Base-by-base conservation (phyloP, 1,140 invertebrate genomes). In the Drosophila repletoides region DNA sequence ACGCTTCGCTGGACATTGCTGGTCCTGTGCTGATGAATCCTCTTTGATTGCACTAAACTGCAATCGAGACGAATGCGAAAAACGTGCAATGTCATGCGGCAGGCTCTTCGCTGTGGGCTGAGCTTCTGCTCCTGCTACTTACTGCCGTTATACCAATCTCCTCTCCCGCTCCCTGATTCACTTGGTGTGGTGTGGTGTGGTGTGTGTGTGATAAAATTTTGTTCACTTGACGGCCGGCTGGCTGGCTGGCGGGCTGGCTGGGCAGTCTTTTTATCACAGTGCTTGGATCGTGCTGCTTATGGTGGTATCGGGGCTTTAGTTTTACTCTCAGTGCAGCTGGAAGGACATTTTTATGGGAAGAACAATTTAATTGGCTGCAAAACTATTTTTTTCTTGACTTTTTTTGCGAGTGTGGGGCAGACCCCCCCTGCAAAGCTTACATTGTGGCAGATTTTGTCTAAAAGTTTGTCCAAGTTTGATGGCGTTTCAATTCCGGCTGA, bases 1-100 rank as follows among this genome's bases (percentile, higher is more conserved):
- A 84, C 80, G 80, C 80, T 84, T 86, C 80, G 80, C 80, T 76
- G 80, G 80, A 86, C 80, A 76, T 59, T 74, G 61, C 52, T 59
- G 70, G 60, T 59, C 64, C 60, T 33, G 48, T 28, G 29, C 72
- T 76, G 77, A 86, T 86, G 80, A 86, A 86, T 86, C 80, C 75
- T 73, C 72, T 86, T 86, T 86, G 75, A 86, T 86, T 86, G 80
- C 80, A 86, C 80, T 80, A 86, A 86, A 86, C 80, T 86, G 80
- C 80, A 86, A 86, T 86, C 80, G 80, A 86, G 80, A 86, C 80
- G 80, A 86, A 86, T 86, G 80, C 80, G 72, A 60, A 72, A 86
- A 86, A 86, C 80, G 80, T 86, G 80, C 75, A 70, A 66, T 65
- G 75, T 79, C 79, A 86, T 79, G 74, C 56, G 56, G 31, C 64